Percentiles rank a stretch among this genome's conserved stretches.
Conservation (phyloP, 2,113 vertebrate genomes). For the Camelus dromedarius region DNA sequence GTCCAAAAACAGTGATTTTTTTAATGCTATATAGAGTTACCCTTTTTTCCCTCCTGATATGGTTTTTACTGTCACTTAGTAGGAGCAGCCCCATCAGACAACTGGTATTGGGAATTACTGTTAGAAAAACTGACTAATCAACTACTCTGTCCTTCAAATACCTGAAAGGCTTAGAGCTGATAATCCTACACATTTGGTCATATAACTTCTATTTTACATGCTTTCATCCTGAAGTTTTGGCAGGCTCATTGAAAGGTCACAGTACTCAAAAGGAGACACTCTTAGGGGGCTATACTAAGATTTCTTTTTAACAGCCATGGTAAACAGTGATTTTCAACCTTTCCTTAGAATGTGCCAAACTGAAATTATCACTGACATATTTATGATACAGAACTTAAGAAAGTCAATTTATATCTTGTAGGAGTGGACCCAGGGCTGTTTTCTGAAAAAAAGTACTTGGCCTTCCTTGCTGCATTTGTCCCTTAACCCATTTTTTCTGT, state of each 20-base stretch:
- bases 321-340: neutral
- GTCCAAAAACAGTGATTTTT: neutral
- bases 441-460: neutral
- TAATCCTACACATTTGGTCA: neutral
- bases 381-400: neutral
- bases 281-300: neutral
- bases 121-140: neutral
- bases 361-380: constrained; percentile 30
- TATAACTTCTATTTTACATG: neutral
- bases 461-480: neutral
- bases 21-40: rapidly evolving
- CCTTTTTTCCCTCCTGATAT: rapidly evolving
- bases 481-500: neutral
- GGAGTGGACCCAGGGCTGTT: neutral
- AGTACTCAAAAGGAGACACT: neutral
- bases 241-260: neutral
- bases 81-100: neutral
- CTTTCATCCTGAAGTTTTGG: neutral
- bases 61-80: neutral
- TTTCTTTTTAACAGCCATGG: neutral
- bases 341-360: neutral
- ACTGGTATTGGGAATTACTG: neutral
- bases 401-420: neutral
- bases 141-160: neutral
- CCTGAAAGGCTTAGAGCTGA: neutral